These are phyloP conservation scores for Strix occidentalis DNA, from an alignment of 2,797 vertebrate genomes.

Conservation along the genomic window DNA sequence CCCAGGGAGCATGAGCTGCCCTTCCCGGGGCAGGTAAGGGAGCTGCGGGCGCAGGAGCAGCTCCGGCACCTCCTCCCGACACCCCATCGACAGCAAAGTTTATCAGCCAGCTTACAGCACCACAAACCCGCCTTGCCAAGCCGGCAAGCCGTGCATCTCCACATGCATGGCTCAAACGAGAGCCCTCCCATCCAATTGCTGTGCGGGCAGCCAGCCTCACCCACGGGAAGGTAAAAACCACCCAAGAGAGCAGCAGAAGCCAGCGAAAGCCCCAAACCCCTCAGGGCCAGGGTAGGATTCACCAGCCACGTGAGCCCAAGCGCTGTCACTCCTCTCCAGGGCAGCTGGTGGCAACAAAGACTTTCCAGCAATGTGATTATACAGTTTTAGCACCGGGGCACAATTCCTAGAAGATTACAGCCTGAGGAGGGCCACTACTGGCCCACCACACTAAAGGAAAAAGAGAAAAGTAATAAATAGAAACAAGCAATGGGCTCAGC, in stretches of 20 bases:
- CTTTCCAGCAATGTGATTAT: not conserved
- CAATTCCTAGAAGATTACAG: not conserved
- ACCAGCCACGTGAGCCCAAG: not conserved
- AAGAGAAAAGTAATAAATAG: not conserved
- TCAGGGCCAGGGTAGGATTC: rapidly evolving
- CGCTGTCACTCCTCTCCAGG: not conserved
- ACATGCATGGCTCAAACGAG: not conserved
- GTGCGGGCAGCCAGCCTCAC: not conserved
- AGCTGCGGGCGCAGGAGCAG: not conserved
- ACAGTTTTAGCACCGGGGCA: not conserved
- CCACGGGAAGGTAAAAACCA: not conserved
- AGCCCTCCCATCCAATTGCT: not conserved
- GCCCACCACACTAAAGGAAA: not conserved
- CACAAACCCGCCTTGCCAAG: not conserved
- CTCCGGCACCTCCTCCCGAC: not conserved
- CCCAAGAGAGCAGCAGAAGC: not conserved
- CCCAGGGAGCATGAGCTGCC: rapidly evolving
- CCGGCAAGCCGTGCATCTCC: not conserved
- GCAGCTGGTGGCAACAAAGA: not conserved
- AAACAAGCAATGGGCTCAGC: not conserved
- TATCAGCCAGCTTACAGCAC: not conserved
- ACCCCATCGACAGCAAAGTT: not conserved
- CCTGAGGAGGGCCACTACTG: not conserved
- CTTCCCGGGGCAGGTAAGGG: rapidly evolving
- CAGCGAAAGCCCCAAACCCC: not conserved